Evolutionary conservation across 2,888 invertebrate species (phyloP).

Genomic region (Drosophila mimetica): DNA sequence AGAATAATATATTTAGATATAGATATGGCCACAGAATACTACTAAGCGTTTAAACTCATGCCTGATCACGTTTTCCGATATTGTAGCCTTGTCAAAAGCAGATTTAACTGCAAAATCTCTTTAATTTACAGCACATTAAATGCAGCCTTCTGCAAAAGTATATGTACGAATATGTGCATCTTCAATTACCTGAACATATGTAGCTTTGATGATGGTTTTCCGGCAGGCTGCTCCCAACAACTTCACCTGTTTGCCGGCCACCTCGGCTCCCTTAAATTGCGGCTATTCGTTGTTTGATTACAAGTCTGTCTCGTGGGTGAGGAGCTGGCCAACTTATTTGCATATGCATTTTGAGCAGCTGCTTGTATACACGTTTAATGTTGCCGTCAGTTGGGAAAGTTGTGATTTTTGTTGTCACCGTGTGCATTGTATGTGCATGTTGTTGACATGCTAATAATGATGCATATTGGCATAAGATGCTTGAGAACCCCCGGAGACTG

Average conservation of each 20-base stretch:
- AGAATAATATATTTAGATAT: too few relatives aligned
- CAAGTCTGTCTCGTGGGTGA: constrained; percentile 64
- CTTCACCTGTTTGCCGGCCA: constrained; percentile 24
- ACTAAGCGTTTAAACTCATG: background rate
- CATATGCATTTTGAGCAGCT: constrained; percentile 59
- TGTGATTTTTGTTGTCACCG: constrained; percentile 64
- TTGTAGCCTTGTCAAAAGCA: background rate
- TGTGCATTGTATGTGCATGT: constrained; percentile 2
- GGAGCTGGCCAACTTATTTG: constrained; percentile 52
- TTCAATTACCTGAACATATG: constrained; percentile 39
- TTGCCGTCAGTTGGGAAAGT: constrained; percentile 70
- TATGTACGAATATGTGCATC: constrained; percentile 11
- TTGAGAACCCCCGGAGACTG: constrained; percentile 36
- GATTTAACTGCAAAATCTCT: background rate
- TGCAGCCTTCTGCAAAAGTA: background rate
- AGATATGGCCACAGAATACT: too few relatives aligned
- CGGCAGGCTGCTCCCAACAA: constrained; percentile 48
- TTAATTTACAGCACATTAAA: background rate
- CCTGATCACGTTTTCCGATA: background rate
- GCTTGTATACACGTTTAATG: constrained; percentile 58
- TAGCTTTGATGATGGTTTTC: constrained; percentile 61
- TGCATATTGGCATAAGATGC: constrained; percentile 67
- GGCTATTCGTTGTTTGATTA: constrained; percentile 64
- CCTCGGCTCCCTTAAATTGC: constrained; percentile 21
- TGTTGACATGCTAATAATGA: constrained; percentile 76